Evolutionary conservation across 1,140 invertebrate species (phyloP), one percentile per base, ranked within the genome.

Genomic region (Nomia melanderi): DNA sequence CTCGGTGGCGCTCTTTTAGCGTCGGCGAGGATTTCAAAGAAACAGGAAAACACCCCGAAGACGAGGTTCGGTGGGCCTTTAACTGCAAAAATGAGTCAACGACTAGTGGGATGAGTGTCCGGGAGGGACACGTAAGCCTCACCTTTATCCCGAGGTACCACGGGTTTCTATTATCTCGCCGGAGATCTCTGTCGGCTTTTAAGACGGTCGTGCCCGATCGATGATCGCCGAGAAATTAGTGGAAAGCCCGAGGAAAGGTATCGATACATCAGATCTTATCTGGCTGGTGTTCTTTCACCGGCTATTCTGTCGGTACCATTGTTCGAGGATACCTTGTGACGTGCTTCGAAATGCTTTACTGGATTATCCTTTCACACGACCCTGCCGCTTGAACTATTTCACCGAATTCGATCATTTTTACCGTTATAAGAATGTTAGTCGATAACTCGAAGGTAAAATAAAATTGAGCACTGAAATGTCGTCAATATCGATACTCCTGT

Each of bases 61-160:
- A 69, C 56, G 27, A 6, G 54, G 69, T n/a, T 62, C 50, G 50
- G 53, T 70, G 67, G 60, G 14, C 20, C 39, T 65, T 39, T 1
- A 8, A 63, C 53, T 44, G 79, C 62, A 62, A 54, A 82, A 78
- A 59, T 57, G 72, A 83, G 67, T 54, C 29, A 57, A 60, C 76
- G 12, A 60, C 66, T 60, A 57, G 53, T 56, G 39, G 14, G 31
- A 66, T 47, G 65, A 64, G 53, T 59, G 39, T 73, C 79, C 47
- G 14, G 73, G 64, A 25, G 25, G 39, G 54, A 83, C 62, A 79
- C 82, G 70, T 65, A 23, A 78, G 67, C 67, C 57, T 78, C 69
- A 54, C 44, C 75, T 83, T 82, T 76, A 65, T 83, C 76, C 57
- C 80, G 69, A 8, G 53, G 74, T 84, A 77, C 67, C 77, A n/a